Percentiles rank a stretch among this genome's conserved stretches.
Conservation (phyloP, 1,140 invertebrate species). For the Orius insidiosus region DNA sequence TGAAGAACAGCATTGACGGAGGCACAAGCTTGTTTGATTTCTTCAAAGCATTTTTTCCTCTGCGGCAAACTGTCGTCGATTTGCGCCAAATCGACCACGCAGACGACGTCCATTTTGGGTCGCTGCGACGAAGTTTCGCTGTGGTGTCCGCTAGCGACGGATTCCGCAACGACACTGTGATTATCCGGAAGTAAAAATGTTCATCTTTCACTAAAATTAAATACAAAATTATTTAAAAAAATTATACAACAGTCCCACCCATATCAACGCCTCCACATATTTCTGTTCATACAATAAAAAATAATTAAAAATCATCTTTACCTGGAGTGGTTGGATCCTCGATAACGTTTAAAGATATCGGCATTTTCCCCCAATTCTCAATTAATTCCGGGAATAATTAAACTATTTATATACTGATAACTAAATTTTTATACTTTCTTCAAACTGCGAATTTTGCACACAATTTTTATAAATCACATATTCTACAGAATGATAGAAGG, state of each 20-base stretch:
- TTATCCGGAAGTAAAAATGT: slow-evolving; percentile 4
- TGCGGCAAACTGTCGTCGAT: slow-evolving; percentile 43
- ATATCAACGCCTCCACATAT: slow-evolving; percentile 24
- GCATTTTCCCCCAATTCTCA: slow-evolving; percentile 1
- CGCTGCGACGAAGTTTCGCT: slow-evolving; percentile 22
- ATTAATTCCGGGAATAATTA: too few relatives aligned
- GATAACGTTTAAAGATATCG: neutral
- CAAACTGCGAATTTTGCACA: too few relatives aligned
- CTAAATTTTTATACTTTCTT: too few relatives aligned
- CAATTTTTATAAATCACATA: too few relatives aligned
- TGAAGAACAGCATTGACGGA: slow-evolving; percentile 62
- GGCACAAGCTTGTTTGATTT: slow-evolving; percentile 62
- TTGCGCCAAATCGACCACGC: slow-evolving; percentile 69
- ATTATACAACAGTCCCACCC: slow-evolving; percentile 8
- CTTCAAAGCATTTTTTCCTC: slow-evolving; percentile 63
- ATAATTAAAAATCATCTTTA: neutral
- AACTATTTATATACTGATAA: too few relatives aligned
- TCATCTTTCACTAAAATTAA: slow-evolving; percentile 11
- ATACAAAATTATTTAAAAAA: slow-evolving; percentile 9
- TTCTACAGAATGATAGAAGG: too few relatives aligned
- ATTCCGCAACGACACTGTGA: slow-evolving; percentile 13
- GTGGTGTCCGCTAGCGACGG: slow-evolving; percentile 11
- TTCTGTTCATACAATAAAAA: neutral
- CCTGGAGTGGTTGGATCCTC: neutral
- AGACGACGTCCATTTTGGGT: slow-evolving; percentile 75